These are phyloP conservation scores for Palaemon carinicauda DNA, from an alignment of 1,140 invertebrate genomes.

Conservation along the genomic window DNA sequence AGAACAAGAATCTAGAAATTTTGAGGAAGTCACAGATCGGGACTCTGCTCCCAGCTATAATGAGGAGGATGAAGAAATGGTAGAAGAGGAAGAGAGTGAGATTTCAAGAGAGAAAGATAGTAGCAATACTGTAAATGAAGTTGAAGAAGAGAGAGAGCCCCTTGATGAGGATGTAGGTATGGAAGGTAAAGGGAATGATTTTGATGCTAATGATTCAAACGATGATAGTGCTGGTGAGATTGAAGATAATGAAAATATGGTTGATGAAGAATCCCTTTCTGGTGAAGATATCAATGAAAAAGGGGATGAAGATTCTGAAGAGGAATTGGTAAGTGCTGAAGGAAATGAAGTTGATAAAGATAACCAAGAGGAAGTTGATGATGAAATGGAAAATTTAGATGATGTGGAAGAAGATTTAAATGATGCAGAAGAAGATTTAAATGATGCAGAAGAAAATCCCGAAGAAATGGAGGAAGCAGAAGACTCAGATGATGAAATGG, in stretches of 20 bases:
- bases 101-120: not conserved
- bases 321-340: not conserved
- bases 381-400: not conserved
- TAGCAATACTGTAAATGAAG: not conserved
- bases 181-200: not conserved
- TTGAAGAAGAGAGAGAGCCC: not conserved
- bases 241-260: not conserved
- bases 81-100: too few relatives aligned
- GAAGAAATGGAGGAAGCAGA: not conserved
- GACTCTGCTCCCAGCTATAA: too few relatives aligned
- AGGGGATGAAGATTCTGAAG: not conserved
- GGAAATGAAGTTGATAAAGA: not conserved
- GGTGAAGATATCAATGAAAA: too few relatives aligned
- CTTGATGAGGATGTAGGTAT: not conserved
- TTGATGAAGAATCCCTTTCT: not conserved
- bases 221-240: not conserved
- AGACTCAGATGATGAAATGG: not conserved
- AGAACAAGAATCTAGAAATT: not conserved
- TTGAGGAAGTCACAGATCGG: too few relatives aligned
- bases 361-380: not conserved
- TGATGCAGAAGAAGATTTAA: not conserved
- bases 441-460: not conserved
- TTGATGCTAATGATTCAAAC: not conserved
- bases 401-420: not conserved
- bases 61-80: too few relatives aligned